phyloP scores from a whole-genome alignment of 2,797 vertebrate genomes.

The Manis pentadactyla region DNA sequence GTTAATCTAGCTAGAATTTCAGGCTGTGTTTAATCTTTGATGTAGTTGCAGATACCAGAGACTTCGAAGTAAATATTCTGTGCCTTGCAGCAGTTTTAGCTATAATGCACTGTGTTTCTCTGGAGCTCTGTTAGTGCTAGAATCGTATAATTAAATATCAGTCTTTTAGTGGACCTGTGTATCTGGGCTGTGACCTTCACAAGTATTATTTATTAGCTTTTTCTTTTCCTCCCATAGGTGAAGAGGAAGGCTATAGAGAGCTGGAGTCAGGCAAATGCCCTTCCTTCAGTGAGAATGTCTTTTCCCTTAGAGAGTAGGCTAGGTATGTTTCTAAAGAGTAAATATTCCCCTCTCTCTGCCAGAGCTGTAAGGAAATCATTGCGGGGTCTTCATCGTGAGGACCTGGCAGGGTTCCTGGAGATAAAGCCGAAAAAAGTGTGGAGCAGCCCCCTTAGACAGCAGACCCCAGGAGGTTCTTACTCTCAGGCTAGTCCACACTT shows the following conservation, averaged over 20 bases:
- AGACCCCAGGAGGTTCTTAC: not conserved
- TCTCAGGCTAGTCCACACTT: not conserved
- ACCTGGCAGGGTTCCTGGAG: not conserved
- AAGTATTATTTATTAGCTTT: not conserved
- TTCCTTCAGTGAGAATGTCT: not conserved
- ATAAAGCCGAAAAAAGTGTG: not conserved
- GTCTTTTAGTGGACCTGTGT: not conserved
- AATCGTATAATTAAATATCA: not conserved
- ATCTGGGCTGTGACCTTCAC: not conserved
- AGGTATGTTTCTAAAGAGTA: not conserved
- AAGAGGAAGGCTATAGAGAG: not conserved
- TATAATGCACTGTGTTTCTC: not conserved
- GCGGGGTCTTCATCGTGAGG: not conserved
- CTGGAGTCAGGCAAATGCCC: not conserved
- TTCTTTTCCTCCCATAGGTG: not conserved
- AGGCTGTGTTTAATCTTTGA: not conserved
- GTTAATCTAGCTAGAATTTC: not conserved
- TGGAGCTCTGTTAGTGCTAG: not conserved
- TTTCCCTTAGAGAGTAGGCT: not conserved
- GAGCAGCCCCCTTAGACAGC: too few relatives aligned
- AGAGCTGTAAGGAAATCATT: not conserved
- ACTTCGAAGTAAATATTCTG: not conserved
- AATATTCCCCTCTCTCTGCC: not conserved
- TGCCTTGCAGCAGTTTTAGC: not conserved
- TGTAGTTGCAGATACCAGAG: not conserved